Percentiles rank a stretch among this genome's conserved stretches.
Evolutionary conservation across 2,888 invertebrate species (phyloP).

Genomic region (Laspeyria flexula): DNA sequence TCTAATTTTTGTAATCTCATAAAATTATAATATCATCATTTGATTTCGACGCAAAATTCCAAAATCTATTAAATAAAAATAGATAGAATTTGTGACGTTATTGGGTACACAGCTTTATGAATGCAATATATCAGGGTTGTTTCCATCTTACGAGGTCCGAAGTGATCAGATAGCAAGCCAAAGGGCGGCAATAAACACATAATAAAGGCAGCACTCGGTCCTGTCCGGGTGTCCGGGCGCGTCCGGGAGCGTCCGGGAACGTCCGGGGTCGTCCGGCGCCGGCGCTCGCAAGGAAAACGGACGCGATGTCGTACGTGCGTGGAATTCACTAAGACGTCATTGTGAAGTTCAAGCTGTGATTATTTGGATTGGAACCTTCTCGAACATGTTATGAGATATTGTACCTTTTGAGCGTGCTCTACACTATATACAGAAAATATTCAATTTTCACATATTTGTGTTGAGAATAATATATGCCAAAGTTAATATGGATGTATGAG

Average conservation of each 20-base stretch:
- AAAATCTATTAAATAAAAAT: too few relatives aligned
- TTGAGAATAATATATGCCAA: too few relatives aligned
- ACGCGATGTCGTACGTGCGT: conserved; percentile 34
- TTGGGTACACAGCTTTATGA: conserved; percentile 39
- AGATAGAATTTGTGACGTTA: background rate
- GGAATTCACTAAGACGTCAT: conserved; percentile 19
- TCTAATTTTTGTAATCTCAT: too few relatives aligned
- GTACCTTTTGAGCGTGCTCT: background rate
- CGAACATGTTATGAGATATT: background rate
- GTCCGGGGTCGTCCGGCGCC: conserved; percentile 4
- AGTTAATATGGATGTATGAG: too few relatives aligned
- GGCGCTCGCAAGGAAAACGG: conserved; percentile 41
- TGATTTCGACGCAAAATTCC: too few relatives aligned
- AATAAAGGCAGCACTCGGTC: conserved; percentile 51
- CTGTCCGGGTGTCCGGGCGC: conserved; percentile 17
- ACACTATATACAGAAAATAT: too few relatives aligned
- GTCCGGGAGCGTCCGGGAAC: conserved; percentile 5
- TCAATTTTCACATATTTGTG: too few relatives aligned
- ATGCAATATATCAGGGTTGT: conserved; percentile 43
- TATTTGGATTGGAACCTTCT: conserved; percentile 10
- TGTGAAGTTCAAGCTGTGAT: conserved; percentile 7
- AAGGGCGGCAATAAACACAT: conserved; percentile 70
- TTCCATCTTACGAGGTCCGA: conserved; percentile 53
- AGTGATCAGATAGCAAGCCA: conserved; percentile 64
- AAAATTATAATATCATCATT: too few relatives aligned